Percentiles rank a stretch among this genome's conserved stretches.
Evolutionary conservation across 2,113 vertebrate species (phyloP).

Genomic region (Phasianus colchicus): DNA sequence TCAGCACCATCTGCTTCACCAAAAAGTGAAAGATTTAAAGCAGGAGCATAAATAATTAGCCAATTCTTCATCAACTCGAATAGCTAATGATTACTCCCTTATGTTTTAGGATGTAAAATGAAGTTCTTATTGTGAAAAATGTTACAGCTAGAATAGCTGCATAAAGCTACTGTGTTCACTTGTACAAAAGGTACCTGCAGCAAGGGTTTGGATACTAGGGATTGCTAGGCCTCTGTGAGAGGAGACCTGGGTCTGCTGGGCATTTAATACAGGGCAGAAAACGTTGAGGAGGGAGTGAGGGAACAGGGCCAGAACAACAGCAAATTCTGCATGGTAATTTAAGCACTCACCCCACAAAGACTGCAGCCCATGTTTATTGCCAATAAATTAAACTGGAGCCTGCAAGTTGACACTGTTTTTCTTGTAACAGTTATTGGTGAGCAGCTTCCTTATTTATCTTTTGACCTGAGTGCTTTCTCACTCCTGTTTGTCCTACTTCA

Average conservation of each 20-base stretch:
- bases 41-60: not conserved
- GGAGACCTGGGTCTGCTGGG: not conserved
- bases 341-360: no score
- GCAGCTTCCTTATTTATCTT: not conserved
- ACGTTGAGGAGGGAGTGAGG: fast-evolving
- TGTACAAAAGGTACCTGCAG: not conserved
- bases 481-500: not conserved
- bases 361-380: fast-evolving
- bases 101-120: not conserved
- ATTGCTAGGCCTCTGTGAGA: not conserved
- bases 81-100: not conserved
- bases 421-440: not conserved
- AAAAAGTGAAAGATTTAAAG: not conserved
- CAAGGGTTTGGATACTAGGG: not conserved
- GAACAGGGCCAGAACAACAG: not conserved
- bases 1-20: not conserved
- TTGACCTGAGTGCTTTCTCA: not conserved
- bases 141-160: not conserved
- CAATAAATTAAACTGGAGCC: not conserved
- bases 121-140: not conserved
- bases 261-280: not conserved
- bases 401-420: not conserved
- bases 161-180: not conserved
- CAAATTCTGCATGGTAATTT: not conserved
- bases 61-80: not conserved